Percentiles rank a stretch among this genome's conserved stretches.
phyloP scores from a whole-genome alignment of 2,113 vertebrate genomes.

The Mormyrus lacerda region DNA sequence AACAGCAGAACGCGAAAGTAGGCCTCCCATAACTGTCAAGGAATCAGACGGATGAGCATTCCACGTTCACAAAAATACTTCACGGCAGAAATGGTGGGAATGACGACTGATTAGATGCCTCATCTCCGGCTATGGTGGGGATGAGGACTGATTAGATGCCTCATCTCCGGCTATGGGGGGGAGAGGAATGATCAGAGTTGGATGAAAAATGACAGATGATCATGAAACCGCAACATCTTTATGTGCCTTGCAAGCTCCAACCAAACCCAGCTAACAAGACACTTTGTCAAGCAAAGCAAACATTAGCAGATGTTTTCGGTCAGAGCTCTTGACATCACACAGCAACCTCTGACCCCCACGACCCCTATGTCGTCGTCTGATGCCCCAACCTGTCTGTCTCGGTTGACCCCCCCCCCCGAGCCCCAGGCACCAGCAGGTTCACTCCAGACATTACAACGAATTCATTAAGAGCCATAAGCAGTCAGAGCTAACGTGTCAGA shows the following conservation, averaged over 20 bases:
- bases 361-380: background rate
- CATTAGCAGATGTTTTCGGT: background rate
- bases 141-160: background rate
- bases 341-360: background rate
- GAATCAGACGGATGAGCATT: background rate
- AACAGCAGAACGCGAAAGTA: background rate
- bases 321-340: background rate
- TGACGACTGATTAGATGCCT: background rate
- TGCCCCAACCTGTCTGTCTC: background rate
- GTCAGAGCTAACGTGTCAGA: background rate
- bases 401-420: background rate
- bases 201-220: background rate
- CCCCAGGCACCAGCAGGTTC: background rate
- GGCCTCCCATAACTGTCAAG: background rate
- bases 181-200: background rate
- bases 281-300: background rate
- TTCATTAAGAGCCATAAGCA: background rate
- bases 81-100: background rate
- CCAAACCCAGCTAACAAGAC: background rate
- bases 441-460: background rate
- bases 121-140: background rate
- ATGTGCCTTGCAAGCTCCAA: background rate
- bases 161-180: background rate
- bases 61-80: background rate
- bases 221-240: background rate